Evolutionary conservation across 2,888 invertebrate genomes (phyloP), one percentile per base, ranked within the genome.

Genomic region (Sesia bembeciformis): DNA sequence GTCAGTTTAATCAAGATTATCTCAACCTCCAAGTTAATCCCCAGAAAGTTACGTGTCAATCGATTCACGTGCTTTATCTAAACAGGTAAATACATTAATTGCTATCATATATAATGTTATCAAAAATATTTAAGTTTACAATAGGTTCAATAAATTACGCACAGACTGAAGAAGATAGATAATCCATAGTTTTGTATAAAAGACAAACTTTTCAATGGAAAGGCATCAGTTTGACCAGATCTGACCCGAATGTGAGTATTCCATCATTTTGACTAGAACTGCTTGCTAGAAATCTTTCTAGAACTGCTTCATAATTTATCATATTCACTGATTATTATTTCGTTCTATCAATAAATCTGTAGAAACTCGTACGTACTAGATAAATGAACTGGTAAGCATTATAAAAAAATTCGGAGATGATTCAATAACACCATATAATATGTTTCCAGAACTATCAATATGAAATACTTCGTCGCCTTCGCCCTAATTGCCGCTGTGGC

Each of bases 381-480:
- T 23, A 23, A 23, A 23, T 23, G 23, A 23, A 23, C 23, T 23
- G 23, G 2, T 23, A 23, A 23, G 23, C 23, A 23, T 23, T 23
- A 23, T 23, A 23, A 23, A 23, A 2, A 23, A 23, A 23, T 23
- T 23, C 23, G 23, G 23, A 23, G 23, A 23, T 23, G 23, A 23
- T 23, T 23, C 23, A 2, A 23, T 23, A 23, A 23, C 23, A 23
- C 2, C 23, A 23, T 23, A 23, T 5, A 42, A 42, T 60, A 62
- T 61, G 58, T 64, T 64, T 68, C 40, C 60, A 77, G 76, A 68
- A 55, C 57, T 62, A 50, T 46, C 46, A 72, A 70, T 57, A 84
- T 82, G 84, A 81, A 82, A 72, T 76, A 72, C 72, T 64, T 78
- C 66, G 56, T 80, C 56, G 77, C 70, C 46, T 71, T 81, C 65